Evolutionary conservation across 1,140 invertebrate species (phyloP).

Genomic region (Apis dorsata): DNA sequence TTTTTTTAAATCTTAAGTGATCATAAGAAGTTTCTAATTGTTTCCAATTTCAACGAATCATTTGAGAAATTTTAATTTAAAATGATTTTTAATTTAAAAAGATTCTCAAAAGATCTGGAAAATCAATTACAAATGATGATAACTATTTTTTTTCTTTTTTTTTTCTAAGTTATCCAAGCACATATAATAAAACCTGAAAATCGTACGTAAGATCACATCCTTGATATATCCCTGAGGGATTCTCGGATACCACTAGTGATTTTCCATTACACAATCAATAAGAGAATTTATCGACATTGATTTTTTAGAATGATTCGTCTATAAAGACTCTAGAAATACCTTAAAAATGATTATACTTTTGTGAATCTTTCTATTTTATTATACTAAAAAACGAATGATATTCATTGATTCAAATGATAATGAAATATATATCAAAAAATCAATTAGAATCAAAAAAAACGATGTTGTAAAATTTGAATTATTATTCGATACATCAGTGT

Average conservation of each 20-base stretch:
- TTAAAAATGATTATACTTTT: constrained; percentile 9
- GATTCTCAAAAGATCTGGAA: neutral
- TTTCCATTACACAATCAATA: constrained; percentile 46
- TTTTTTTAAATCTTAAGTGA: neutral
- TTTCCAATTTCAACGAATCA: neutral
- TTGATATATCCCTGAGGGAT: constrained; percentile 40
- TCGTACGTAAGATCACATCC: constrained; percentile 41
- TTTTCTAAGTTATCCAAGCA: constrained; percentile 1
- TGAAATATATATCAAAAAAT: neutral
- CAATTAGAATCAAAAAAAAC: neutral
- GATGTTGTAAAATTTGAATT: constrained; percentile 35
- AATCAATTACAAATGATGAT: neutral
- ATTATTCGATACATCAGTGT: constrained; percentile 42
- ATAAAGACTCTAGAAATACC: neutral
- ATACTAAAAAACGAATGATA: neutral
- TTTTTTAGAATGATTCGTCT: neutral
- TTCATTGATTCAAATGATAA: neutral
- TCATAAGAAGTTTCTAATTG: neutral
- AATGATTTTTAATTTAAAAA: constrained; percentile 1
- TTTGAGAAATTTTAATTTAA: constrained; percentile 6
- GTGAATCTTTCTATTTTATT: neutral
- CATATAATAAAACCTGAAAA: constrained; percentile 23
- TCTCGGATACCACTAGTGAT: constrained; percentile 18
- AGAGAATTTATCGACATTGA: constrained; percentile 9
- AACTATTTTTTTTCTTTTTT: neutral